These are phyloP conservation scores for Channallabes apus DNA, from an alignment of 2,797 vertebrate genomes.

Conservation along the genomic window DNA sequence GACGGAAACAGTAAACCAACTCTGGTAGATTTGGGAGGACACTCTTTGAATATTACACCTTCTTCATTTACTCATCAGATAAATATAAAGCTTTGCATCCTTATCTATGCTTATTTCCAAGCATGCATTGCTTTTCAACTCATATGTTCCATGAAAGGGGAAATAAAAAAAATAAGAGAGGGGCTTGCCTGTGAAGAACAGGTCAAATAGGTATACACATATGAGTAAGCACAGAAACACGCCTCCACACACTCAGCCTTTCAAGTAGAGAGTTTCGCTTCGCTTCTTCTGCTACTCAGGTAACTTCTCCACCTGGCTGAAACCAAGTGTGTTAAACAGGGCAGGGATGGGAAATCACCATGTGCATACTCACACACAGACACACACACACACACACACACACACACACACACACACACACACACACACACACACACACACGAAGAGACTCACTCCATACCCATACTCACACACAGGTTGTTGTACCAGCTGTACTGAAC, in stretches of 20 bases:
- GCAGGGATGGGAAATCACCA: neutral
- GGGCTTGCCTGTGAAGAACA: constrained; percentile 19
- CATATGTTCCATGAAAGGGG: constrained; percentile 21
- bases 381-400: neutral
- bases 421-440: neutral
- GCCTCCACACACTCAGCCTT: constrained; percentile 9
- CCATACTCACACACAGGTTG: neutral
- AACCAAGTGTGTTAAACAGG: neutral
- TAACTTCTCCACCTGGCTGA: neutral
- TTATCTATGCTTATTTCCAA: neutral
- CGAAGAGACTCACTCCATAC: neutral
- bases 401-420: neutral
- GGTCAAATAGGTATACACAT: neutral
- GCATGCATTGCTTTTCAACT: neutral
- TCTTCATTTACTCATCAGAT: neutral
- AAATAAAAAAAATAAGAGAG: neutral
- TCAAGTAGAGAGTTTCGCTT: neutral
- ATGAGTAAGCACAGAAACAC: constrained; percentile 28
- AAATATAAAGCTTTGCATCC: neutral
- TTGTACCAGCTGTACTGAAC: too few species aligned
- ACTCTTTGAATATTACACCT: neutral
- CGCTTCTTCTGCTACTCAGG: neutral
- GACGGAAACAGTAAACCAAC: neutral
- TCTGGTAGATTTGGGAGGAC: neutral
- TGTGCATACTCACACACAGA: neutral